Evolutionary conservation across 1,140 invertebrate species (phyloP).

Genomic region (Dufourea novaeangliae): DNA sequence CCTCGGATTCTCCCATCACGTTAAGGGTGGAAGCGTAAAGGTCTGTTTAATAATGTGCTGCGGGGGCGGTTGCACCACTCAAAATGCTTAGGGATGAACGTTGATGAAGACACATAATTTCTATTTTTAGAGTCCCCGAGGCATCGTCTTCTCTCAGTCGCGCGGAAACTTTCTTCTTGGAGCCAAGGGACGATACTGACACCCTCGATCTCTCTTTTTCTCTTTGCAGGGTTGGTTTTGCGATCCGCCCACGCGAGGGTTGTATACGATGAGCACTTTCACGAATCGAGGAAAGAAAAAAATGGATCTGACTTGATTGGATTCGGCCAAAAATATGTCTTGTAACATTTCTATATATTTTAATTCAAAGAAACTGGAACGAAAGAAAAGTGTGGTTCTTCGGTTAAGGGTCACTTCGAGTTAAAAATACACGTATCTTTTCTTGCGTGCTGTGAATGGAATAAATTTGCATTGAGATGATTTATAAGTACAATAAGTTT

Average conservation of each 20-base stretch:
- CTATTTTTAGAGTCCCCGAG: conserved; percentile 6
- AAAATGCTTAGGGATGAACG: conserved; percentile 12
- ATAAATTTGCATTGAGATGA: too few relatives aligned
- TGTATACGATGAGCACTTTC: background rate
- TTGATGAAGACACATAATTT: conserved; percentile 34
- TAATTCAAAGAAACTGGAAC: too few relatives aligned
- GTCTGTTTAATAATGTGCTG: conserved; percentile 10
- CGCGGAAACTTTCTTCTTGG: conserved; percentile 2
- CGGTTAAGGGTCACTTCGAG: too few relatives aligned
- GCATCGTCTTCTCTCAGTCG: conserved; percentile 10
- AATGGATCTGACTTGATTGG: background rate
- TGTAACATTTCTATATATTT: too few relatives aligned
- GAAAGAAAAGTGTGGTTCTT: too few relatives aligned
- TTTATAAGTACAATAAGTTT: too few relatives aligned
- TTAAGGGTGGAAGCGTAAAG: background rate
- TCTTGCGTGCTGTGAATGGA: too few relatives aligned
- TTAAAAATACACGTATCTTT: too few relatives aligned
- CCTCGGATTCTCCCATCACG: conserved; percentile 31
- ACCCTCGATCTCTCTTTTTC: background rate
- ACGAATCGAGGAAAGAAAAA: background rate
- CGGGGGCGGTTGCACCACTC: conserved; percentile 15
- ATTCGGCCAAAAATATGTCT: too few relatives aligned
- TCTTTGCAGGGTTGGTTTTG: background rate
- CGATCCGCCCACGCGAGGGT: background rate
- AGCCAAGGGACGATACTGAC: conserved; percentile 29